Evolutionary conservation across 2,797 vertebrate genomes (phyloP).

Genomic region (Leptodactylus fallax): DNA sequence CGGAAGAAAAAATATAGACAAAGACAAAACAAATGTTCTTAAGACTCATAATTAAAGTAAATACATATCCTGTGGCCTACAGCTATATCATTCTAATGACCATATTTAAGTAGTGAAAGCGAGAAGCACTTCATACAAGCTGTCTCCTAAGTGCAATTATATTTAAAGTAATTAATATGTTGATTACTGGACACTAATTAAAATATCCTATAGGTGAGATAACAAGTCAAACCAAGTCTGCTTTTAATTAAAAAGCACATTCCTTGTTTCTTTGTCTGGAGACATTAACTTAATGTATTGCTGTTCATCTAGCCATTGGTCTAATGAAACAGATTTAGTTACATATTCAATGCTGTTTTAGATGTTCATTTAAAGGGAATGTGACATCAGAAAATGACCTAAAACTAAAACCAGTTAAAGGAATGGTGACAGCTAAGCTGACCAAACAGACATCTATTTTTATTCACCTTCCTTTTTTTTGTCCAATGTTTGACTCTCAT

Average conservation of each 20-base stretch:
- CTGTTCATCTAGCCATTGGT: background rate
- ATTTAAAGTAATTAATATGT: slow-evolving; percentile 28
- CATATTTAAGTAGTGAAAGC: background rate
- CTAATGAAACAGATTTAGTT: background rate
- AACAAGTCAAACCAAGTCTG: background rate
- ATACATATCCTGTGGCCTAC: background rate
- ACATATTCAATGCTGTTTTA: background rate
- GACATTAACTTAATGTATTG: slow-evolving; percentile 20
- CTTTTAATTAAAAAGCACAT: slow-evolving; percentile 35
- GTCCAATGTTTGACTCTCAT: no score
- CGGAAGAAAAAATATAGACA: slow-evolving; percentile 25
- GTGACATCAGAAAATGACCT: no score
- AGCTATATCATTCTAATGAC: slow-evolving; percentile 11
- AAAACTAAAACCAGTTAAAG: no score
- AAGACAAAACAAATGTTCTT: background rate
- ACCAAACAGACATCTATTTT: no score
- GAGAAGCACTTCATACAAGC: background rate
- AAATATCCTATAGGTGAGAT: slow-evolving; percentile 22
- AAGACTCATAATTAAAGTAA: background rate
- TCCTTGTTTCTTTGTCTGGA: background rate
- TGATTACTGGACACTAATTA: slow-evolving; percentile 42
- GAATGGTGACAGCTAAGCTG: no score
- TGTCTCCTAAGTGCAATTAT: slow-evolving; percentile 28
- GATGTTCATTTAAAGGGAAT: no score
- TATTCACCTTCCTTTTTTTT: no score